phyloP scores from a whole-genome alignment of 2,888 invertebrate species.

The Netelia inedita region DNA sequence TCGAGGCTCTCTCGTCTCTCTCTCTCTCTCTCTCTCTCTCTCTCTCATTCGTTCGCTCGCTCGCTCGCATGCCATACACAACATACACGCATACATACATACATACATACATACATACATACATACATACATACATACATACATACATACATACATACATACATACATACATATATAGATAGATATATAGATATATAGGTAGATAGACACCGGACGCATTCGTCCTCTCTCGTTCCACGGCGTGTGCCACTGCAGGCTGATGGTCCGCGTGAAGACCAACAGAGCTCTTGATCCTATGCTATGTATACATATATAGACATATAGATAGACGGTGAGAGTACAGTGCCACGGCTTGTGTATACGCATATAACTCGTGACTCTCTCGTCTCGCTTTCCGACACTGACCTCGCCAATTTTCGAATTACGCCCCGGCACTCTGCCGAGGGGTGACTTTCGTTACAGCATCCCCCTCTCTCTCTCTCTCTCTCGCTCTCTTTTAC shows the following conservation, averaged over 20 bases:
- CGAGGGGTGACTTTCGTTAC: constrained; percentile 61
- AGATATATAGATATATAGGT: too few relatives aligned
- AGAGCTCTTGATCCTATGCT: constrained; percentile 55
- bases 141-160: not conserved
- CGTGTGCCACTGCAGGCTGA: constrained; percentile 37
- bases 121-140: not conserved
- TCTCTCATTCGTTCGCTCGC: constrained; percentile 30
- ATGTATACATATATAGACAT: not conserved
- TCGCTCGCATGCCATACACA: constrained; percentile 33
- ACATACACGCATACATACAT: constrained; percentile 23
- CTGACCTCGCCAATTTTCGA: constrained; percentile 79
- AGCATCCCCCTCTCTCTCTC: constrained; percentile 31
- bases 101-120: not conserved
- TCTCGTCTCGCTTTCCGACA: constrained; percentile 74
- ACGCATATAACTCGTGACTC: constrained; percentile 31
- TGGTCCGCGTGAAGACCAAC: constrained; percentile 58
- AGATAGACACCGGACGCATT: not conserved
- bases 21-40: not conserved
- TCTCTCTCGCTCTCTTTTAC: not conserved
- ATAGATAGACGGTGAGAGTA: constrained; percentile 4
- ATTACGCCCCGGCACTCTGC: constrained; percentile 64
- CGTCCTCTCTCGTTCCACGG: constrained; percentile 27
- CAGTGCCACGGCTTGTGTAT: not conserved
- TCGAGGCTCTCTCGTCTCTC: constrained; percentile 8
- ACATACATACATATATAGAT: not conserved